phyloP scores from a whole-genome alignment of 2,113 vertebrate genomes.

The Mesitornis unicolor region DNA sequence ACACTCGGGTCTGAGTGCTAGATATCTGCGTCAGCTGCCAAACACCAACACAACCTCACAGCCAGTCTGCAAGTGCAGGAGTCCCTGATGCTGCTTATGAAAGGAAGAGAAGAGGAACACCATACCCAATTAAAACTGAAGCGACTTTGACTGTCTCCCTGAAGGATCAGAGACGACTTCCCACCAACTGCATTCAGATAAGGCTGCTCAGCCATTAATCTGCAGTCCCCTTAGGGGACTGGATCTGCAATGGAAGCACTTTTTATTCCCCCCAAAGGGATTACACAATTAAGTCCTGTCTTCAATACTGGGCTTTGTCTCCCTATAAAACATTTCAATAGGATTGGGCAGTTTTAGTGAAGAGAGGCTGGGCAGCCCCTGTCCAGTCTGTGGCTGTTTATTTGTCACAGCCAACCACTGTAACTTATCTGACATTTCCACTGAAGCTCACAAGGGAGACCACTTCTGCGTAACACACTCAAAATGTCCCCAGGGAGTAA shows the following conservation, averaged over 20 bases:
- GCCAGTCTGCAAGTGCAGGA: not conserved
- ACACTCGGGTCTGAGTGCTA: not conserved
- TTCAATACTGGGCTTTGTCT: not conserved
- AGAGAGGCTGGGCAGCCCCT: not conserved
- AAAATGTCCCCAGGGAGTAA: not conserved
- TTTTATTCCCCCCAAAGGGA: not conserved
- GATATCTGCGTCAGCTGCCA: not conserved
- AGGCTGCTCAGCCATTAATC: not conserved
- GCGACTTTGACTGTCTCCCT: not conserved
- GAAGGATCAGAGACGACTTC: not conserved
- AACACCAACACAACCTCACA: accelerated
- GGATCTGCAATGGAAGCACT: not conserved
- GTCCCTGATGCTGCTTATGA: not conserved
- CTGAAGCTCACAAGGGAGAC: not conserved
- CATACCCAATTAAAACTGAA: not conserved
- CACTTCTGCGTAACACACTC: not conserved
- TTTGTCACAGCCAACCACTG: not conserved
- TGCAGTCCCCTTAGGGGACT: not conserved
- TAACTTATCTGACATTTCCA: not conserved
- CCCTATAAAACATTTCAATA: not conserved
- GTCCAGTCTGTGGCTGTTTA: not conserved
- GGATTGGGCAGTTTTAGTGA: not conserved
- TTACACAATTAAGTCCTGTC: not conserved
- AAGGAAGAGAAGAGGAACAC: not conserved
- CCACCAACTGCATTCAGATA: not conserved